Conservation (phyloP, 2,797 vertebrate species). For the Lepus townsendii region DNA sequence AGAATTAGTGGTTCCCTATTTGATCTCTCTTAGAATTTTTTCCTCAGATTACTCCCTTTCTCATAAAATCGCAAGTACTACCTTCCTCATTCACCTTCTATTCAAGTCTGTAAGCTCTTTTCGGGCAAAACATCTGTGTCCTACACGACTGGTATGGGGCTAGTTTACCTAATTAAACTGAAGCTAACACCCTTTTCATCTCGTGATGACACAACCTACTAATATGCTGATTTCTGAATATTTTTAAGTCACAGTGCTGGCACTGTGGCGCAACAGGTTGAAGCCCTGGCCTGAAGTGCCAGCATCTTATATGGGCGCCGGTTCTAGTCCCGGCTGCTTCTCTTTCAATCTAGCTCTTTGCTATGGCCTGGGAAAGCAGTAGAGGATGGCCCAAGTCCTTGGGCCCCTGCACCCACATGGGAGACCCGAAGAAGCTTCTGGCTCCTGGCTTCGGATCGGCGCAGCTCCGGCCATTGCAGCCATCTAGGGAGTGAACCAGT, state of each 20-base stretch:
- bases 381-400: too few species aligned
- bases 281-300: too few species aligned
- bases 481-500: too few species aligned
- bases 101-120: constrained; percentile 13
- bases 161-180: constrained; percentile 9
- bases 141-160: background rate
- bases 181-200: background rate
- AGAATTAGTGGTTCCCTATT: background rate
- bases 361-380: too few species aligned
- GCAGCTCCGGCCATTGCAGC: too few species aligned
- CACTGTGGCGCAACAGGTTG: too few species aligned
- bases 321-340: too few species aligned
- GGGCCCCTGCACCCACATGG: too few species aligned
- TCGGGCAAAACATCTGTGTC: background rate
- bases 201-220: background rate
- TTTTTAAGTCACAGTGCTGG: constrained; percentile 29
- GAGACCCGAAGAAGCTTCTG: too few species aligned
- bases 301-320: too few species aligned
- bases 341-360: too few species aligned
- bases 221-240: constrained; percentile 55
- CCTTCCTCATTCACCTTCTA: background rate
- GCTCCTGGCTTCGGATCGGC: too few species aligned
- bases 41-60: background rate
- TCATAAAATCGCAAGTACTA: background rate
- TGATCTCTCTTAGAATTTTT: constrained; percentile 48